phyloP scores from a whole-genome alignment of 1,140 invertebrate genomes.

The Pomacea maculata region DNA sequence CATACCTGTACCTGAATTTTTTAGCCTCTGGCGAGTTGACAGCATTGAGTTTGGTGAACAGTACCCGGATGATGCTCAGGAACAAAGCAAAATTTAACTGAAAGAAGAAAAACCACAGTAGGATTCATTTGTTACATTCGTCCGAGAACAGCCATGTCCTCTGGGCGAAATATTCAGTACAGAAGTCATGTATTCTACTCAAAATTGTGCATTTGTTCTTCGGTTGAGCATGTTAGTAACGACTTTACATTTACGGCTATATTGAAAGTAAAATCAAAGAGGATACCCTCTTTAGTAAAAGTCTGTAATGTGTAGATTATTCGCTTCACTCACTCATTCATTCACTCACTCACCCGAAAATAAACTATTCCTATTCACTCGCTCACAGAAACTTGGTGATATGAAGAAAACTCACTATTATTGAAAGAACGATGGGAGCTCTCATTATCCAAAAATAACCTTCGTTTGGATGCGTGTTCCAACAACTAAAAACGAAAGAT shows the following conservation, averaged over 20 bases:
- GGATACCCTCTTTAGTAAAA: too few relatives aligned
- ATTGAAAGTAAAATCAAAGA: too few relatives aligned
- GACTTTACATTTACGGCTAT: too few relatives aligned
- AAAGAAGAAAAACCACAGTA: conserved; percentile 63
- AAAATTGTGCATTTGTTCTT: too few relatives aligned
- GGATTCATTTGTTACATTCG: neutral
- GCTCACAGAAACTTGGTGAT: neutral
- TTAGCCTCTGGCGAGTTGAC: conserved; percentile 72
- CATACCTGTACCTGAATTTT: conserved; percentile 74
- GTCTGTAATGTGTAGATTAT: too few relatives aligned
- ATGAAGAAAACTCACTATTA: conserved; percentile 68
- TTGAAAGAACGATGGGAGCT: conserved; percentile 73
- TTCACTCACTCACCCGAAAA: too few relatives aligned
- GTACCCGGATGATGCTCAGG: conserved; percentile 78
- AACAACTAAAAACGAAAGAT: conserved; percentile 71
- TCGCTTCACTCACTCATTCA: too few relatives aligned
- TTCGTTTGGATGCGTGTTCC: conserved; percentile 83
- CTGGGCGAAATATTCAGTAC: too few relatives aligned
- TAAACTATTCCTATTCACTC: too few relatives aligned
- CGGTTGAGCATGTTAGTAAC: too few relatives aligned
- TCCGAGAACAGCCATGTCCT: neutral
- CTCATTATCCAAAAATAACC: conserved; percentile 72
- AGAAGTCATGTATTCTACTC: too few relatives aligned
- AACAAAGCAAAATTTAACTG: conserved; percentile 85
- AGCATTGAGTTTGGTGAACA: conserved; percentile 78